Base-by-base conservation (phyloP, 2,113 vertebrate genomes). In the Tursiops truncatus region DNA sequence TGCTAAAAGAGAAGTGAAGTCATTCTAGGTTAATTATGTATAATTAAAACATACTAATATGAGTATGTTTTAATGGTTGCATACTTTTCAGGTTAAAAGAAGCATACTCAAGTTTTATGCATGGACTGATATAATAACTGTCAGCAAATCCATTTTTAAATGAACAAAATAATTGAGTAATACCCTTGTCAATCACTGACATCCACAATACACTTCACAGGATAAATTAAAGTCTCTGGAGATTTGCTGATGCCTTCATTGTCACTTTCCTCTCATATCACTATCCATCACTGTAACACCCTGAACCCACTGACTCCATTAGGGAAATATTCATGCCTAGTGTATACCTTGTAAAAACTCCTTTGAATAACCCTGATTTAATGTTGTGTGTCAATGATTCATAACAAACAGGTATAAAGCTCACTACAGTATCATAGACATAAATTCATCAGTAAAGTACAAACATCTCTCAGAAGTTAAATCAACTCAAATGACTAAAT, bases 81-180 rank as follows among this genome's bases (percentile, higher is more conserved):
- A 68, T 65, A 87, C 60, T 71, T 96, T 44, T 81, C 36, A 79
- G 25, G 13, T 92, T 89, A 81, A 94, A 84, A 94, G 38, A 71
- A 86, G 17, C 6, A 58, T 58, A 71, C 10, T 58, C 9, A 38
- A 60, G 11, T 71, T 93, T 82, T 89, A 76, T 82, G 50, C 41
- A 88, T 74, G 23, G 10, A 60, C 15, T 87, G 10, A 36, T 18
- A 89, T 28, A 36, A 26, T 71, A 91, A 67, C 33, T 53, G 6
- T 76, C 63, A 96, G 94, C 31, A 93, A 94, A 86, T n/a, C 6
- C 53, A 77, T 20, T 92, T 90, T 94, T 92, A 84, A 95, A 85
- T 63, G 6, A 91, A 68, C 18, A 84, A 63, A 76, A 68, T 56
- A 86, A 33, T 65, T 84, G 73, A 86, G 36, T 84, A 94, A 63